Evolutionary conservation across 2,888 invertebrate genomes (phyloP), one percentile per base, ranked within the genome.

Genomic region (Erebia aethiops): DNA sequence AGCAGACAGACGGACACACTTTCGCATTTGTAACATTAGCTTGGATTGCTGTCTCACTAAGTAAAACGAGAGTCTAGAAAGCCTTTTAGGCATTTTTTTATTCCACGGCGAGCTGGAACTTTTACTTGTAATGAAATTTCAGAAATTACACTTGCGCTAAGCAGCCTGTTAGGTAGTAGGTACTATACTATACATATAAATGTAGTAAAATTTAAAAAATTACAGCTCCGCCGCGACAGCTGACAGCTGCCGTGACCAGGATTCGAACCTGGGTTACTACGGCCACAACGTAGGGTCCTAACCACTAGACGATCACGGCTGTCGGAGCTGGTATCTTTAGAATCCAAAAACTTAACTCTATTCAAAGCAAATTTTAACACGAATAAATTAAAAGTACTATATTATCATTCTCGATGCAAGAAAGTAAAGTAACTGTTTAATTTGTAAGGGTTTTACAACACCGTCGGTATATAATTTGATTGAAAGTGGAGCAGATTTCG

Each of bases 231-330:
- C 83, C 83, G 82, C 74, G 82, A 84, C 83, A 85, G 85, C 84
- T 70, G 16, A 75, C 67, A 80, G 85, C 85, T 87, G 87, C 95
- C 95, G 95, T 94, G 94, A 95, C 95, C 94, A 95, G 95, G 95
- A 95, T 95, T 95, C 95, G 95, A 95, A 95, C 95, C 95, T 95
- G 95, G 95, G 95, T 95, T 95, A 95, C 95, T 95, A 95, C 95
- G 95, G 95, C 95, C 95, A 95, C 95, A 95, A 95, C 95, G 95
- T 95, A 95, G 95, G 94, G 95, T 95, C 95, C 95, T 95, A 95
- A 95, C 95, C 95, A 95, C 95, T 95, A 95, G 95, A 95, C 95
- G 95, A 95, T 95, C 95, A 94, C 80, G 80, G 78, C 80, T 80
- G 49, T 75, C 73, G 78, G 78, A 78, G 78, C 75, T 54, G 65